Conservation (phyloP, 1,140 invertebrate genomes). For the Steinernema khuongi region DNA sequence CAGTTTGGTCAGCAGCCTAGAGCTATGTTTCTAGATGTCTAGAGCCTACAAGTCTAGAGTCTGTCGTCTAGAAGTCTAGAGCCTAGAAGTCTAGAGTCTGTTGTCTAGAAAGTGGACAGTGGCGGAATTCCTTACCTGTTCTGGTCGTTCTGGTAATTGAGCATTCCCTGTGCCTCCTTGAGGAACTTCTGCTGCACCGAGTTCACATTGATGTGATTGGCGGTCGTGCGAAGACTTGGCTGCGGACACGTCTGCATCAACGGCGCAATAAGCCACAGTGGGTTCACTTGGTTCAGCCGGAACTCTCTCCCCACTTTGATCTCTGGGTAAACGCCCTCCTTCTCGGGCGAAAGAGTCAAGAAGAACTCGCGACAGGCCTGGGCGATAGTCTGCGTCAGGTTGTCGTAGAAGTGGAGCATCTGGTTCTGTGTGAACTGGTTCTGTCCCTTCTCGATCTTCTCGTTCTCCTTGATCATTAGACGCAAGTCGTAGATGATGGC, state of each 20-base stretch:
- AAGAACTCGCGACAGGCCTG: constrained; percentile 39
- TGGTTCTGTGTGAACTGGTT: constrained; percentile 23
- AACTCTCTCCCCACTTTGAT: constrained; percentile 24
- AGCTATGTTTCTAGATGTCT: too few species aligned
- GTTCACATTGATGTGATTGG: constrained; percentile 19
- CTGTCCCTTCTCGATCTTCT: constrained; percentile 23
- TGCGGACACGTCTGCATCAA: constrained; percentile 40
- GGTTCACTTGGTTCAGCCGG: constrained; percentile 43
- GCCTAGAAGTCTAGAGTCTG: background rate
- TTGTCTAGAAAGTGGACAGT: background rate
- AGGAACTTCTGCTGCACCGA: constrained; percentile 43
- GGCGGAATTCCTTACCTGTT: background rate
- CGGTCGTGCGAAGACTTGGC: constrained; percentile 22
- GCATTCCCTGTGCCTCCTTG: constrained; percentile 44
- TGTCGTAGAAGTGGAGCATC: constrained; percentile 21
- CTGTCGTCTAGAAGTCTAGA: too few species aligned
- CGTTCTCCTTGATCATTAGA: constrained; percentile 40
- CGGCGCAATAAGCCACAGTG: constrained; percentile 50
- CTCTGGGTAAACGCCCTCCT: constrained; percentile 19
- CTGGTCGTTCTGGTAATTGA: constrained; percentile 22
- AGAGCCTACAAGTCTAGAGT: too few species aligned
- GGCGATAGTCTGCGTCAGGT: constrained; percentile 34
- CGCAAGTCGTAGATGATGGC: constrained; percentile 47
- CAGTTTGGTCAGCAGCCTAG: constrained; percentile 14
- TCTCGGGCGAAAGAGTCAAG: constrained; percentile 20